phyloP scores from a whole-genome alignment of 1,140 invertebrate genomes.

The Lepidurus arcticus region DNA sequence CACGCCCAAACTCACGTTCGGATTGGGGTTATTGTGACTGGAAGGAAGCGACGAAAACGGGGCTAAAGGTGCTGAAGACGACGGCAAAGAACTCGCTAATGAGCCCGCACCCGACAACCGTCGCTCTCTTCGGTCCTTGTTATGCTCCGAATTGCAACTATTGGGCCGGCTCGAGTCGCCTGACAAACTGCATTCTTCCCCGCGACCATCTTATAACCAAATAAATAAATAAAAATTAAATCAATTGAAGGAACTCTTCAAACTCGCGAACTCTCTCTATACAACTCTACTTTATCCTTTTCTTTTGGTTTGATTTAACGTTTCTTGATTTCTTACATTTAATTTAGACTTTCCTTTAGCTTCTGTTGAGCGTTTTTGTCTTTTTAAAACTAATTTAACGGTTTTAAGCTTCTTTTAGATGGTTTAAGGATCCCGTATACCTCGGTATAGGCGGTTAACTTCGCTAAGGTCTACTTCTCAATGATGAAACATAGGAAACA shows the following conservation, averaged over 20 bases:
- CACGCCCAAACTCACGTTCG: constrained; percentile 66
- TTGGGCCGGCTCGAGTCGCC: constrained; percentile 25
- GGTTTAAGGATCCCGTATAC: not conserved
- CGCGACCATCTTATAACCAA: not conserved
- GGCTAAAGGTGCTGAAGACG: constrained; percentile 35
- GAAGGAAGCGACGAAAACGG: constrained; percentile 44
- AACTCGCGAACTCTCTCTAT: too few species aligned
- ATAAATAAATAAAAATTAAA: not conserved
- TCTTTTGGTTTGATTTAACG: too few species aligned
- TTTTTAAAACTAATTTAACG: too few species aligned
- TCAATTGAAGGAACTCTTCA: not conserved
- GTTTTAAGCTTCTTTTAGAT: not conserved
- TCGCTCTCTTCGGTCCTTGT: constrained; percentile 21
- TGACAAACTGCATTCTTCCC: constrained; percentile 14
- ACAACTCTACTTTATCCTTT: too few species aligned
- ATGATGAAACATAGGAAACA: too few species aligned
- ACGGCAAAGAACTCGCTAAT: constrained; percentile 32
- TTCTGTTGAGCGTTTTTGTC: too few species aligned
- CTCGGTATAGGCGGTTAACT: too few species aligned
- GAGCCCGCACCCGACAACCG: constrained; percentile 36
- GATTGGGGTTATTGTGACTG: constrained; percentile 56
- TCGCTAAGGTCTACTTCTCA: too few species aligned
- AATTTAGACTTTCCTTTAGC: too few species aligned
- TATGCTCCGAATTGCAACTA: constrained; percentile 22
- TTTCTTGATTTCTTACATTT: too few species aligned